These are phyloP conservation scores for Scomber scombrus DNA, from an alignment of 2,113 vertebrate genomes.

Conservation along the genomic window DNA sequence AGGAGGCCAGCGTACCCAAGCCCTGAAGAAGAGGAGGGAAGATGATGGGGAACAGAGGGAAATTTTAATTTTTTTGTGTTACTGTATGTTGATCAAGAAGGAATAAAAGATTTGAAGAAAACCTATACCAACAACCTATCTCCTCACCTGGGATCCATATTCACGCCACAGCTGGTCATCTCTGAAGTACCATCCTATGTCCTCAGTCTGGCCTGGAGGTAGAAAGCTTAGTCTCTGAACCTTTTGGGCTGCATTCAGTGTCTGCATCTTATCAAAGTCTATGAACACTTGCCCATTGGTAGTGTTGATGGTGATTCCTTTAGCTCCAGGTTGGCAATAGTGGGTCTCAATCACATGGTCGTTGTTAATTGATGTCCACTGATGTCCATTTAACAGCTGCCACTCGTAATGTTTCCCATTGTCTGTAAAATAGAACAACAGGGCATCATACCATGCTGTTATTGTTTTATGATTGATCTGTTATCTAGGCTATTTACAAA, in stretches of 20 bases:
- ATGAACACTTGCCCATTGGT: conserved; percentile 64
- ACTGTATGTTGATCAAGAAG: no score
- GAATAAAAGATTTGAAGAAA: background rate
- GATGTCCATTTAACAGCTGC: conserved; percentile 55
- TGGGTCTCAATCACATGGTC: conserved; percentile 78
- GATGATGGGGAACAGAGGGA: background rate
- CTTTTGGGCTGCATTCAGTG: background rate
- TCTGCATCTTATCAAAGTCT: conserved; percentile 71
- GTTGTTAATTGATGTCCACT: conserved; percentile 62
- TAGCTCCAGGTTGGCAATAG: conserved; percentile 78
- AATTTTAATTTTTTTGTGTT: no score
- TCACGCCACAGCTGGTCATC: conserved; percentile 75
- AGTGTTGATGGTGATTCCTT: conserved; percentile 72
- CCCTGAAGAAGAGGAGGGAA: conserved; percentile 49
- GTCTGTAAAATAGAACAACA: conserved; percentile 33
- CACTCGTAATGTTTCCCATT: conserved; percentile 69
- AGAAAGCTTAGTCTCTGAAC: conserved; percentile 54
- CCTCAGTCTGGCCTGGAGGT: conserved; percentile 47
- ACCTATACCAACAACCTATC: no score
- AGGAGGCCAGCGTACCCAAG: conserved; percentile 8
- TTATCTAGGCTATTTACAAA: no score
- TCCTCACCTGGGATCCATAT: conserved; percentile 73
- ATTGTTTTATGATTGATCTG: no score
- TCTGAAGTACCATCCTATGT: conserved; percentile 76
- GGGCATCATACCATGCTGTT: background rate